Percentiles rank a stretch among this genome's conserved stretches.
These are phyloP conservation scores for Anhinga anhinga DNA, from an alignment of 2,113 vertebrate species.

Conservation along the genomic window DNA sequence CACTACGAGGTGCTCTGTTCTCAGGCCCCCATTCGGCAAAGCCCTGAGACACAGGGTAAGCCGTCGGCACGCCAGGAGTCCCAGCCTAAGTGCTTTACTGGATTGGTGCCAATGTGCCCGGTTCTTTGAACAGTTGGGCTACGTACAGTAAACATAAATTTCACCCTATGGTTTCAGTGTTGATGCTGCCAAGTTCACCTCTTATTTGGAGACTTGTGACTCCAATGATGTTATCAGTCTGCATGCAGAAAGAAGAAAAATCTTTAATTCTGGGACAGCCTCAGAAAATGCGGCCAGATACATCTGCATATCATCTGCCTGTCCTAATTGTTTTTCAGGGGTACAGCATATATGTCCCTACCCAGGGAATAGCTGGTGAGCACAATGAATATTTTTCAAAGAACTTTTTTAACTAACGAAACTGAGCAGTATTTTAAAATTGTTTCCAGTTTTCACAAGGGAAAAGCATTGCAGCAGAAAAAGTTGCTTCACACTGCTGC, in stretches of 20 bases:
- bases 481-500: not conserved
- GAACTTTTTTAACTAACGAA: not conserved
- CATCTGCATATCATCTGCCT: not conserved
- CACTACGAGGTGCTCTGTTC: not conserved
- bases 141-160: not conserved
- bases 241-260: not conserved
- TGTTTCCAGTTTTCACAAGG: not conserved
- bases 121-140: not conserved
- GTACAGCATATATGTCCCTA: not conserved
- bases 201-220: not conserved
- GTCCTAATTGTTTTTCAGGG: not conserved
- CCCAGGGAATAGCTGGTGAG: not conserved
- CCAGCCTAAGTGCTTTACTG: slow-evolving; percentile 45
- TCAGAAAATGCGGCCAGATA: not conserved
- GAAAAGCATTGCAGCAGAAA: not conserved
- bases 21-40: not conserved
- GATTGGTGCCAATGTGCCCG: not conserved
- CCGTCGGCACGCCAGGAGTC: not conserved
- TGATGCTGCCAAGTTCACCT: not conserved
- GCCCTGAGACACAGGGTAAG: not conserved
- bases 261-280: not conserved
- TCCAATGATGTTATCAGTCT: not conserved
- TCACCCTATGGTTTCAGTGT: not conserved
- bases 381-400: not conserved
- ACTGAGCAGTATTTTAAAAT: not conserved